Percentiles rank a stretch among this genome's conserved stretches.
These are phyloP conservation scores for Luperina testacea DNA, from an alignment of 2,888 invertebrate species.

Conservation along the genomic window DNA sequence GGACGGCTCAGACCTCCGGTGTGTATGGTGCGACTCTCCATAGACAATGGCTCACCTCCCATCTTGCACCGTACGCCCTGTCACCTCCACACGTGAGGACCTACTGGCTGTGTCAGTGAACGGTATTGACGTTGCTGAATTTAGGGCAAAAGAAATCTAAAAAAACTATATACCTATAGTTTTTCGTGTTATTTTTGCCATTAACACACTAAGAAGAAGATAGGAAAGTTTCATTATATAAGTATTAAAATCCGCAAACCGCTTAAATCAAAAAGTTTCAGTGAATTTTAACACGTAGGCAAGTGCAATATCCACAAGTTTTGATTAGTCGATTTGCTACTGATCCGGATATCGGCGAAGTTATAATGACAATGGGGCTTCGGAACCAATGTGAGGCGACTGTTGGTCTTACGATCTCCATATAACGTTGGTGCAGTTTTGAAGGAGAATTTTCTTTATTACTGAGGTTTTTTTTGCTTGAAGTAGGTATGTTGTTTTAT, in stretches of 20 bases:
- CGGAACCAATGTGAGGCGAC: constrained; percentile 19
- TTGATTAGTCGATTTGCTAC: constrained; percentile 75
- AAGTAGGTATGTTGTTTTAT: background rate
- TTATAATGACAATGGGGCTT: constrained; percentile 75
- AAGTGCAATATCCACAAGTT: constrained; percentile 71
- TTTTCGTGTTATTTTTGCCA: background rate
- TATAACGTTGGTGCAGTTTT: constrained; percentile 45
- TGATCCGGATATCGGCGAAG: constrained; percentile 76
- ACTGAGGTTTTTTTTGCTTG: background rate
- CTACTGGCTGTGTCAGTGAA: no score
- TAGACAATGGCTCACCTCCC: no score
- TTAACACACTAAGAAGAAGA: background rate
- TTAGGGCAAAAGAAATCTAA: no score
- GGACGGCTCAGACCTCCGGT: no score
- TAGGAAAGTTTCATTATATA: background rate
- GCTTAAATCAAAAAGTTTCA: constrained; percentile 2
- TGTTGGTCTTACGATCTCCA: constrained; percentile 28
- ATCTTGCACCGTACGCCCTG: no score
- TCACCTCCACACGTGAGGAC: no score
- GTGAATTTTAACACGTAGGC: constrained; percentile 47
- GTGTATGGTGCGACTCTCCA: no score
- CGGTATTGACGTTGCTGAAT: no score
- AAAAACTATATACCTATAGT: no score
- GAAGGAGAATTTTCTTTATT: background rate
- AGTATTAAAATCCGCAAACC: background rate